Evolutionary conservation across 2,888 invertebrate genomes (phyloP).

Genomic region (Heliconius hortense): DNA sequence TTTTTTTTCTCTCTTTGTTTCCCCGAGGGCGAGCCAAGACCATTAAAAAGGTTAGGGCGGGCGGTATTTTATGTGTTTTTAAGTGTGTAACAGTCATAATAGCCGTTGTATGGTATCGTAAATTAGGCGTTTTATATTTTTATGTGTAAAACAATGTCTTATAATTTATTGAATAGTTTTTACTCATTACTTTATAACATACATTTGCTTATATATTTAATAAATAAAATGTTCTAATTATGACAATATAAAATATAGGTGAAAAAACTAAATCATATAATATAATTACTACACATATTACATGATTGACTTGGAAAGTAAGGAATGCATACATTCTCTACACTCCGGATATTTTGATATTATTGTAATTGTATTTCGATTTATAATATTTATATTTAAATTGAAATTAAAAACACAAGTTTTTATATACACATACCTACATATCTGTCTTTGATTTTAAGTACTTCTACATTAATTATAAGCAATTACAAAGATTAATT

Average conservation of each 20-base stretch:
- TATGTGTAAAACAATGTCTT: constrained; percentile 1
- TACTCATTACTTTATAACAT: not conserved
- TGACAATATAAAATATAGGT: no score
- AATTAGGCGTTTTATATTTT: constrained; percentile 46
- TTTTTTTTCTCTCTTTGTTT: constrained; percentile 71
- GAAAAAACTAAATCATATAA: no score
- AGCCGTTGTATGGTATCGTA: constrained; percentile 66
- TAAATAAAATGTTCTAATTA: no score
- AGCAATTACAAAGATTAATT: not conserved
- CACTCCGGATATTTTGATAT: no score
- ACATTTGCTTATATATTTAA: not conserved
- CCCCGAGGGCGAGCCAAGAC: constrained; percentile 67
- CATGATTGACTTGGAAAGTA: no score
- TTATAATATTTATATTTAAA: no score
- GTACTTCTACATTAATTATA: not conserved
- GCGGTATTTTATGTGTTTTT: constrained; percentile 80
- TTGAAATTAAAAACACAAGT: no score
- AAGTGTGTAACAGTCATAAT: constrained; percentile 77
- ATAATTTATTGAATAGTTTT: constrained; percentile 1
- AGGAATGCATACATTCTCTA: no score
- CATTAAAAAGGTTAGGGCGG: constrained; percentile 78
- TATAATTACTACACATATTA: no score
- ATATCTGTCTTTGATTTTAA: not conserved
- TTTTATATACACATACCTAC: no score
- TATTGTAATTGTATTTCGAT: no score